Base-by-base conservation (phyloP, 2,888 invertebrate genomes). In the Rotaria magnacalcarata region DNA sequence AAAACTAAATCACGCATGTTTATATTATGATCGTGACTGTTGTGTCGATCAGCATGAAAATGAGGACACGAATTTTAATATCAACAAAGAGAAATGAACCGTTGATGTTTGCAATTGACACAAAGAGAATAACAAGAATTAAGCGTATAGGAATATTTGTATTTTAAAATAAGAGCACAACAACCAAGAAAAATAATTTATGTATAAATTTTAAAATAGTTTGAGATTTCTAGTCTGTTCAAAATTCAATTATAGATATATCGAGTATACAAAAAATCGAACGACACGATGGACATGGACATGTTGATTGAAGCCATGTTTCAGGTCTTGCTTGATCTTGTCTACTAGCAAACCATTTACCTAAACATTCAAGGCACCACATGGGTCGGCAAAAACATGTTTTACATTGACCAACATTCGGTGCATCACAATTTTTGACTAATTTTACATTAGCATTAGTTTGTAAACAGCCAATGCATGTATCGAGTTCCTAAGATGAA, bases 391-490 rank as follows among this genome's bases (percentile, higher is more conserved):
- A 95, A 89, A 93, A 94, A 89, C 95, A 95, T 85, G 90, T 92
- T 27, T 90, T 92, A 85, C 94, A 94, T 87, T 89, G 88, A 85
- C 91, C 91, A 27, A 92, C 90, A 7, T 88, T 86, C 1, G 85
- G 80, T 41, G 88, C 88, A 47, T 89, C 90, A 90, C 95, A 96
- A 86, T 93, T 93, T 89, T 94, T 94, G 88, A 93, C 93, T 86
- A 95, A 92, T 91, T 95, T 96, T 85, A 95, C 94, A 90, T 95
- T 94, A 0, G 96, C 94, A 43, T 91, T 91, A 27, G 92, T 93
- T 89, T 94, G 94, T 94, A 96, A 95, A 89, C 96, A 96, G 1
- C 96, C 96, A 88, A 96, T 95, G 90, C 96, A 96, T 87, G 93
- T 92, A 88, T 96, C 96, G 67, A 94, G 90, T 88, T 94, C 94